A percentile compares a stretch with the other conserved stretches of the same genome.
Evolutionary conservation across 2,113 vertebrate genomes (phyloP).

Genomic region (Seriola dumerili): DNA sequence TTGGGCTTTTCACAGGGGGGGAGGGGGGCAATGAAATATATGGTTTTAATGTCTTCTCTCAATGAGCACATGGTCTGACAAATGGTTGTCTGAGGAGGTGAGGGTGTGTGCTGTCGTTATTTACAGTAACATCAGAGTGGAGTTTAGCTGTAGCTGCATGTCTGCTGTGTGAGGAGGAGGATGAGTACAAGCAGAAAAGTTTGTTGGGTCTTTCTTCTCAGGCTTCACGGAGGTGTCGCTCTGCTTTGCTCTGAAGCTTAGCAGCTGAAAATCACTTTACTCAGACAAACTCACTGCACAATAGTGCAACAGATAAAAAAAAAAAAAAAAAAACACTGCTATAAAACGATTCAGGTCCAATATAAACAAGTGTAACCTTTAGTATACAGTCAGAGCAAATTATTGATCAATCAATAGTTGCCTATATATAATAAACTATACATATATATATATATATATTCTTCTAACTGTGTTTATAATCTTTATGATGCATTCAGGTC

Average conservation of each 20-base stretch:
- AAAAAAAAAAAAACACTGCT: no score
- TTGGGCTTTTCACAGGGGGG: conserved; percentile 77
- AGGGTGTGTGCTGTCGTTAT: conserved; percentile 18
- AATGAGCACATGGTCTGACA: conserved; percentile 69
- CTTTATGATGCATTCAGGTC: background rate
- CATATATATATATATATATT: no score
- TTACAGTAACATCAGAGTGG: conserved; percentile 2
- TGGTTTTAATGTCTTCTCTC: conserved; percentile 66
- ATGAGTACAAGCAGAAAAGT: background rate
- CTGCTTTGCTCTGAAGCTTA: conserved; percentile 20
- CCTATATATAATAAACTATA: no score
- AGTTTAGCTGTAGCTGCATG: background rate
- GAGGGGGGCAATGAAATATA: conserved; percentile 70
- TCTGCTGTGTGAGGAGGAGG: background rate
- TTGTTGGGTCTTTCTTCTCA: background rate
- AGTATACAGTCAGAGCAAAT: no score
- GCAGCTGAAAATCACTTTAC: conserved; percentile 45
- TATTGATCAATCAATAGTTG: no score
- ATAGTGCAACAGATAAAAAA: no score
- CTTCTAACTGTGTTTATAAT: background rate
- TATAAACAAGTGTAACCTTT: no score
- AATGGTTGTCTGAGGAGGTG: conserved; percentile 70
- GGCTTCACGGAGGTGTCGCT: conserved; percentile 22
- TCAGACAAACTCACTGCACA: background rate
- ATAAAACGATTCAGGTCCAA: no score